A percentile compares a stretch with the other conserved stretches of the same genome.
phyloP scores from a whole-genome alignment of 2,797 vertebrate genomes.

The Muscicapa comitata region DNA sequence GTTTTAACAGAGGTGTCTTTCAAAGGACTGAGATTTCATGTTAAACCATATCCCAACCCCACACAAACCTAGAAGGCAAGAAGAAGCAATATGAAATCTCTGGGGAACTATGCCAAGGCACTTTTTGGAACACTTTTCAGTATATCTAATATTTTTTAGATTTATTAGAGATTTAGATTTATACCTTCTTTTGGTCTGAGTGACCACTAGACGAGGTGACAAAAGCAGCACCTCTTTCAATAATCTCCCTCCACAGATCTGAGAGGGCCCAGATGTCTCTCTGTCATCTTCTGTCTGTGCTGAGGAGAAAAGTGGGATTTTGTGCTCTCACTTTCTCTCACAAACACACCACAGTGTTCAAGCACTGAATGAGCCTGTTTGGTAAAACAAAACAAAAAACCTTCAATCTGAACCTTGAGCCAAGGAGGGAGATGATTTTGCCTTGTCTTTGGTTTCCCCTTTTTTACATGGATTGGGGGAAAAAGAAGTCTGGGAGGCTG shows the following conservation, averaged over 20 bases:
- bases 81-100: not conserved
- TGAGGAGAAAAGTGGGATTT: not conserved
- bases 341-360: not conserved
- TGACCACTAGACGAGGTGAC: fast-evolving
- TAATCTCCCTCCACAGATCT: not conserved
- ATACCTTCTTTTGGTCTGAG: not conserved
- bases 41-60: not conserved
- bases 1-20: not conserved
- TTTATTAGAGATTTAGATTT: not conserved
- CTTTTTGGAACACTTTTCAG: not conserved
- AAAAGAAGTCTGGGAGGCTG: not conserved
- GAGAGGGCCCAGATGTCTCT: not conserved
- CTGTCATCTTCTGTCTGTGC: not conserved
- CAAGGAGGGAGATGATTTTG: not conserved
- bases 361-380: not conserved
- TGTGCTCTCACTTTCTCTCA: not conserved
- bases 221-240: not conserved
- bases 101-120: not conserved
- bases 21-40: not conserved
- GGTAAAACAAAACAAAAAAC: not conserved
- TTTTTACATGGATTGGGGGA: not conserved
- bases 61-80: not conserved
- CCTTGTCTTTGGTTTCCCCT: not conserved
- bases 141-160: not conserved
- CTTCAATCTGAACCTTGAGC: not conserved